Conservation (phyloP, 2,113 vertebrate genomes). For the Puntigrus tetrazona region DNA sequence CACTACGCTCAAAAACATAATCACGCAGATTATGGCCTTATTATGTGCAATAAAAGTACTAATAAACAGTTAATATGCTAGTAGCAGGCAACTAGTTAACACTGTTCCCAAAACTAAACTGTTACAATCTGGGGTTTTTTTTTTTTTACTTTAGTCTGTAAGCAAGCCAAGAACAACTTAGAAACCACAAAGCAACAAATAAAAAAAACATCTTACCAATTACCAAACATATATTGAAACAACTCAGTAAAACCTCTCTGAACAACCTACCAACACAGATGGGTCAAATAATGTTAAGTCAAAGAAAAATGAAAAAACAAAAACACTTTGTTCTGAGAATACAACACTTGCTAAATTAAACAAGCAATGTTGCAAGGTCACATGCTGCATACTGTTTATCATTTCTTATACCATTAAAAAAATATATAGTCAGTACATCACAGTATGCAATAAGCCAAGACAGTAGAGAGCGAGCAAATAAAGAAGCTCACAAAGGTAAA, state of each 20-base stretch:
- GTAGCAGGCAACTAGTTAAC: too few relatives aligned
- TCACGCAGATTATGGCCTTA: too few relatives aligned
- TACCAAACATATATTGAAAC: background rate
- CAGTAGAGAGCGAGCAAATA: background rate
- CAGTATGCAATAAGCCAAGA: background rate
- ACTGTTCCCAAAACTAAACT: too few relatives aligned
- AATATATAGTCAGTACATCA: background rate
- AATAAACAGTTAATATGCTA: too few relatives aligned
- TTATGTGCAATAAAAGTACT: too few relatives aligned
- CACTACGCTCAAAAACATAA: too few relatives aligned
- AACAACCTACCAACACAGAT: background rate
- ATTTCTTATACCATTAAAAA: background rate
- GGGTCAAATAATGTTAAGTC: background rate
- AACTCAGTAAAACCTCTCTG: background rate
- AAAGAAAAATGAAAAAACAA: background rate
- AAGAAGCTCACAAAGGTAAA: conserved; percentile 5
- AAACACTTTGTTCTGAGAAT: background rate
- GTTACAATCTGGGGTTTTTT: too few relatives aligned
- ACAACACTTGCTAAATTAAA: background rate
- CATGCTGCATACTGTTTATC: background rate
- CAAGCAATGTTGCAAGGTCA: background rate
- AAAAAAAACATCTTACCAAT: background rate
- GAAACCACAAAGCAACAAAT: background rate
- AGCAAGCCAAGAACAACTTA: background rate
- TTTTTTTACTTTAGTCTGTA: background rate